A percentile compares a stretch with the other conserved stretches of the same genome.
Evolutionary conservation across 2,113 vertebrate genomes (phyloP).

Genomic region (Hipposideros armiger): DNA sequence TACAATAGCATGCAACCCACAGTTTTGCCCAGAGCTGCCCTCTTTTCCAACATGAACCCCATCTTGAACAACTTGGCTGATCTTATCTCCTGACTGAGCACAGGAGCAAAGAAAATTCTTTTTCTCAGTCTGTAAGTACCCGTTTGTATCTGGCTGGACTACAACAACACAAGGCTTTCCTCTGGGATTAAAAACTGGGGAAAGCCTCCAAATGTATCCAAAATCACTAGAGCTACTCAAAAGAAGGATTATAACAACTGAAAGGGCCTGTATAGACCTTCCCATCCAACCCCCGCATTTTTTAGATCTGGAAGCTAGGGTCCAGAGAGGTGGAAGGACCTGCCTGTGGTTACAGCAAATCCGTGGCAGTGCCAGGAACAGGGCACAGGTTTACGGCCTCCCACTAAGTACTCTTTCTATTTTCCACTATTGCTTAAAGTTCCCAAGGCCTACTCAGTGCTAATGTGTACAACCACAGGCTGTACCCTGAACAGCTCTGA

Average conservation of each 20-base stretch:
- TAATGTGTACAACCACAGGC: not conserved
- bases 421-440: not conserved
- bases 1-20: not conserved
- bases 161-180: not conserved
- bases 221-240: not conserved
- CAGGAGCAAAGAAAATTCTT: conserved; percentile 18
- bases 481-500: not conserved
- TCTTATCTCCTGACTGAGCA: conserved; percentile 44
- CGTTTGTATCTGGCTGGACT: not conserved
- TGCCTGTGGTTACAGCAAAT: not conserved
- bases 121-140: not conserved
- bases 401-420: not conserved
- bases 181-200: not conserved
- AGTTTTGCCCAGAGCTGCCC: not conserved
- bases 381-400: not conserved
- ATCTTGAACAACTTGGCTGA: not conserved
- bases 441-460: not conserved
- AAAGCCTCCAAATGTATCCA: not conserved
- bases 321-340: not conserved
- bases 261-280: not conserved
- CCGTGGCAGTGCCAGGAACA: not conserved
- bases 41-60: not conserved
- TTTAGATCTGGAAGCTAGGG: not conserved
- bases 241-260: not conserved
- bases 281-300: not conserved